Evolutionary conservation across 2,113 vertebrate genomes (phyloP).

Genomic region (Empidonax traillii): DNA sequence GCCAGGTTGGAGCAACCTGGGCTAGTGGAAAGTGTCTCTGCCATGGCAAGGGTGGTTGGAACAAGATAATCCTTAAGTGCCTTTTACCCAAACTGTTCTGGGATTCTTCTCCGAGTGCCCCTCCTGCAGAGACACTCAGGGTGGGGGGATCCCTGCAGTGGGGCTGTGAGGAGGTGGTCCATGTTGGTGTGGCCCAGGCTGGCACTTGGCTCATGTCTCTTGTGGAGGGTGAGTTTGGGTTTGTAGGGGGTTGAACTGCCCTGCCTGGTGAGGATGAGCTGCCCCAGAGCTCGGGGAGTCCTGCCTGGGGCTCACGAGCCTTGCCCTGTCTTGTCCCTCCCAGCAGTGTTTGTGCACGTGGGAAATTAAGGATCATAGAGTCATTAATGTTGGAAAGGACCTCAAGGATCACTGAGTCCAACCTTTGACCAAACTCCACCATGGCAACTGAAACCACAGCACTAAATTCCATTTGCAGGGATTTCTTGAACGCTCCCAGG

Average conservation of each 20-base stretch:
- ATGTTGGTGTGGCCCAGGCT: fast-evolving
- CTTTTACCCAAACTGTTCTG: not conserved
- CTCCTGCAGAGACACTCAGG: not conserved
- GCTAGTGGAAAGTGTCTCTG: not conserved
- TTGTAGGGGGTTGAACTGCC: not conserved
- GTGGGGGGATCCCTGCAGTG: not conserved
- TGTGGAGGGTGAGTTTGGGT: not conserved
- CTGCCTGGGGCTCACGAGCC: not conserved
- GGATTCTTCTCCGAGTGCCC: not conserved
- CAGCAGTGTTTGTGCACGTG: fast-evolving
- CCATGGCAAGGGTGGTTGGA: not conserved
- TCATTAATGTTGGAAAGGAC: not conserved
- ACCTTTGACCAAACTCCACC: not conserved
- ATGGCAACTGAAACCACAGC: not conserved
- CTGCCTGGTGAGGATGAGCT: not conserved
- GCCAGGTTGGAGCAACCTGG: not conserved
- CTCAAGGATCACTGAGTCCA: not conserved
- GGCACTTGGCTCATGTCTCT: not conserved
- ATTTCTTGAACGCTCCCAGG: not conserved
- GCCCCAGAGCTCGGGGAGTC: not conserved
- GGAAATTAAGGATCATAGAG: not conserved
- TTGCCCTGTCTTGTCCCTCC: fast-evolving
- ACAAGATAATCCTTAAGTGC: not conserved
- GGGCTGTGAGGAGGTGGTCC: not conserved
- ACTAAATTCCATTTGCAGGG: not conserved